These are phyloP conservation scores for Plusia festucae DNA, from an alignment of 2,888 invertebrate species.

Conservation along the genomic window DNA sequence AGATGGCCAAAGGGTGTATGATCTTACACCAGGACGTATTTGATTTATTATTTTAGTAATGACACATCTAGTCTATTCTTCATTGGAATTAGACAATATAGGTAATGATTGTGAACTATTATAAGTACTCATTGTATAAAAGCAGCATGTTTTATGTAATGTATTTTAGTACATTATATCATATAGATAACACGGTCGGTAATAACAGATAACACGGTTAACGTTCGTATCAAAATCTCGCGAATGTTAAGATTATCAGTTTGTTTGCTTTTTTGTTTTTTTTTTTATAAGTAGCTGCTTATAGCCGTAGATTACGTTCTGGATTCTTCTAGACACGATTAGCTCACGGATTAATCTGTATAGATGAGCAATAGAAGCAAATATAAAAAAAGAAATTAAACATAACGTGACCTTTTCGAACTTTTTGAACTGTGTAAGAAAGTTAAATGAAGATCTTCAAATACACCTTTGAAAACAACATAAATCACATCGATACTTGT, in stretches of 20 bases:
- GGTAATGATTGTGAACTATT: neutral
- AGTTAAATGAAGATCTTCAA: too few species aligned
- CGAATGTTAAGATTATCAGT: neutral
- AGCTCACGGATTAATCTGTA: too few species aligned
- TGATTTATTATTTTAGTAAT: neutral
- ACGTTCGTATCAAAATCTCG: neutral
- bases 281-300: neutral
- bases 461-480: neutral
- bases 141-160: neutral
- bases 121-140: neutral
- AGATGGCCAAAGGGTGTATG: neutral
- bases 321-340: neutral
- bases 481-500: slow-evolving; percentile 13
- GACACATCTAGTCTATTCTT: neutral
- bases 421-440: too few species aligned
- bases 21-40: neutral
- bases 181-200: too few species aligned
- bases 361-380: neutral
- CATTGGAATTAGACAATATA: neutral
- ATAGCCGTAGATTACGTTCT: neutral
- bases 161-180: too few species aligned
- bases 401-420: too few species aligned
- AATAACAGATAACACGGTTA: neutral
- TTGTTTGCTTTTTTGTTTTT: neutral
- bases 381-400: neutral